A percentile compares a stretch with the other conserved stretches of the same genome.
Evolutionary conservation across 2,888 invertebrate species (phyloP).

Genomic region (Drosophila algonquin): DNA sequence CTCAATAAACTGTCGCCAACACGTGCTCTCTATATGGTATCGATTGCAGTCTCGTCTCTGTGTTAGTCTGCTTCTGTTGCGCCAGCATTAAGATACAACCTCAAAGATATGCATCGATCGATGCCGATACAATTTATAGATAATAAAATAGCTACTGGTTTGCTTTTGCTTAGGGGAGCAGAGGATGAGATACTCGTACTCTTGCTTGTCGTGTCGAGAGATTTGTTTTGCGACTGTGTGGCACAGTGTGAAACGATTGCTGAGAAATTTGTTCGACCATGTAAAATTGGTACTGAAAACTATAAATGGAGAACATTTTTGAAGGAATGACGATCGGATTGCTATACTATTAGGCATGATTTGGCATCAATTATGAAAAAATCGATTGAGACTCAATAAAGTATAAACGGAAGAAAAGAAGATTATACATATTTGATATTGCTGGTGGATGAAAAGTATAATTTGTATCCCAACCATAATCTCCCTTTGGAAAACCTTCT

Average conservation of each 20-base stretch:
- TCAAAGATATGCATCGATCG: constrained; percentile 60
- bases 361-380: background rate
- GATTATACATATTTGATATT: too few relatives aligned
- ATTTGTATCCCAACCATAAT: background rate
- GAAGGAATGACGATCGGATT: background rate
- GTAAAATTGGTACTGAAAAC: too few relatives aligned
- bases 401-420: background rate
- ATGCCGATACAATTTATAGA: constrained; percentile 58
- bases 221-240: constrained; percentile 14
- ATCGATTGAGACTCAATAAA: background rate
- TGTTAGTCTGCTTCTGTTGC: constrained; percentile 7
- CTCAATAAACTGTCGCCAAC: constrained; percentile 48
- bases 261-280: background rate
- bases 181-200: background rate
- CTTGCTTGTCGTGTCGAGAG: background rate
- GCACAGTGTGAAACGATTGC: constrained; percentile 29
- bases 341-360: too few relatives aligned
- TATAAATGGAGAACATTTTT: background rate
- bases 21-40: constrained; percentile 53
- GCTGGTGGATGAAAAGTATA: too few relatives aligned
- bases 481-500: background rate
- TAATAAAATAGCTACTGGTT: constrained; percentile 39
- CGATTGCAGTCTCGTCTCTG: constrained; percentile 27
- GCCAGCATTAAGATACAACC: constrained; percentile 65
- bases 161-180: background rate